A percentile compares a stretch with the other conserved stretches of the same genome.
phyloP scores from a whole-genome alignment of 2,797 vertebrate species.

The Heteromormyrus szaboi region DNA sequence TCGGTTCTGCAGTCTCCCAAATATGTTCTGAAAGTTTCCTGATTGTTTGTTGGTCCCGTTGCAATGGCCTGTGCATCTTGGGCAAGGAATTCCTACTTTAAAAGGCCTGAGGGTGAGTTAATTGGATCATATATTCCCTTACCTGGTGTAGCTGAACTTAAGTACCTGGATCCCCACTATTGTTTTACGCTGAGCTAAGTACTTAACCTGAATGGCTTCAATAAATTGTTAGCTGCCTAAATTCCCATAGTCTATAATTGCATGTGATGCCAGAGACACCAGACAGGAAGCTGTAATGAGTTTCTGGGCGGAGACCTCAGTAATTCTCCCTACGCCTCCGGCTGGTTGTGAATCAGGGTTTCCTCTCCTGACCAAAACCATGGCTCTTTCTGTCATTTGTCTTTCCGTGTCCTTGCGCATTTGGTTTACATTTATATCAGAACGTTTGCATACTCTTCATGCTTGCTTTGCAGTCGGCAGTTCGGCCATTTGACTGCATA shows the following conservation, averaged over 20 bases:
- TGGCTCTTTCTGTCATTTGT: background rate
- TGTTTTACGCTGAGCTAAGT: background rate
- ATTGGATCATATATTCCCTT: background rate
- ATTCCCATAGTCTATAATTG: background rate
- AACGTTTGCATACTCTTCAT: slow-evolving; percentile 6
- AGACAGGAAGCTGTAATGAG: slow-evolving; percentile 5
- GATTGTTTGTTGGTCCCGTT: background rate
- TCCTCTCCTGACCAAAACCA: background rate
- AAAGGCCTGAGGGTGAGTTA: background rate
- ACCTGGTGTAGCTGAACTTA: background rate
- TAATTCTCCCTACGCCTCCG: background rate
- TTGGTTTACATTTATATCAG: background rate
- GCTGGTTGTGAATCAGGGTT: background rate
- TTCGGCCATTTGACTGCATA: background rate
- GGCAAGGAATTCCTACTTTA: background rate
- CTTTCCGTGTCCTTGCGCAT: background rate
- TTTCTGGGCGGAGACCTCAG: background rate
- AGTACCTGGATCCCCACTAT: background rate
- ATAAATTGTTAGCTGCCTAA: background rate
- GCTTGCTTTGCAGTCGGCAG: background rate
- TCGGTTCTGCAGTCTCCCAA: background rate
- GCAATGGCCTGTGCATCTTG: background rate
- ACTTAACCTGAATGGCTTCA: background rate
- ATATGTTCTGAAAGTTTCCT: background rate
- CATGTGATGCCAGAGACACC: background rate